A percentile compares a stretch with the other conserved stretches of the same genome.
These are phyloP conservation scores for Tauraco hartlaubi DNA, from an alignment of 2,797 vertebrate species.

Conservation along the genomic window DNA sequence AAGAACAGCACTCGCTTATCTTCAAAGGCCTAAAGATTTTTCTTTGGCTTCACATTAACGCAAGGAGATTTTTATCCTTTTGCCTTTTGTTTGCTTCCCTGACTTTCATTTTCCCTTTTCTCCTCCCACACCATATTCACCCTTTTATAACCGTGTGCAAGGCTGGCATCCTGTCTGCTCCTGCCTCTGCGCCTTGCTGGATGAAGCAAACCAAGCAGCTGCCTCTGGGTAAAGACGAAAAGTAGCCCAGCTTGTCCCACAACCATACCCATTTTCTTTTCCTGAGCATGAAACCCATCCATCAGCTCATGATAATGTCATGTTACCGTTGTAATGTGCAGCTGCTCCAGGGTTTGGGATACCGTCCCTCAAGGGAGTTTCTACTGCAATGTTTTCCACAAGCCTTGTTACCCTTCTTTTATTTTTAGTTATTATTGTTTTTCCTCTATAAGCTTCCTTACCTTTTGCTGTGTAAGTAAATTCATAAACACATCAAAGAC, in stretches of 20 bases:
- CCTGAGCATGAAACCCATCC: neutral
- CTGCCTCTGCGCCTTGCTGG: neutral
- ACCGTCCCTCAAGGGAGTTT: neutral
- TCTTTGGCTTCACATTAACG: neutral
- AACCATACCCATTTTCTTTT: neutral
- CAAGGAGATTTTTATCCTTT: neutral
- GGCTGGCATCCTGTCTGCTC: neutral
- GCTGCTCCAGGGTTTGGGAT: neutral
- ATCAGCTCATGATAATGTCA: neutral
- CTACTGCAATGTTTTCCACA: neutral
- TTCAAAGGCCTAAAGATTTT: slow-evolving; percentile 14
- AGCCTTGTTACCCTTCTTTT: neutral
- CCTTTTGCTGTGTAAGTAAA: neutral
- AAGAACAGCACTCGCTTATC: neutral
- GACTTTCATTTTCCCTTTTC: neutral
- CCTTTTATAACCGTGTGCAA: neutral
- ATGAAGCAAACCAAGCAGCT: neutral
- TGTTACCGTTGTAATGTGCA: neutral
- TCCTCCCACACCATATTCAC: neutral
- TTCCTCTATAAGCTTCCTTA: neutral
- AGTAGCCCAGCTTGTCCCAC: neutral
- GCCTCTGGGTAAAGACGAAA: neutral
- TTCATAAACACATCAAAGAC: neutral
- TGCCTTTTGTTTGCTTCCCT: neutral
- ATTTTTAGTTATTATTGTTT: neutral